phyloP scores from a whole-genome alignment of 2,113 vertebrate genomes.

The Apaloderma vittatum region DNA sequence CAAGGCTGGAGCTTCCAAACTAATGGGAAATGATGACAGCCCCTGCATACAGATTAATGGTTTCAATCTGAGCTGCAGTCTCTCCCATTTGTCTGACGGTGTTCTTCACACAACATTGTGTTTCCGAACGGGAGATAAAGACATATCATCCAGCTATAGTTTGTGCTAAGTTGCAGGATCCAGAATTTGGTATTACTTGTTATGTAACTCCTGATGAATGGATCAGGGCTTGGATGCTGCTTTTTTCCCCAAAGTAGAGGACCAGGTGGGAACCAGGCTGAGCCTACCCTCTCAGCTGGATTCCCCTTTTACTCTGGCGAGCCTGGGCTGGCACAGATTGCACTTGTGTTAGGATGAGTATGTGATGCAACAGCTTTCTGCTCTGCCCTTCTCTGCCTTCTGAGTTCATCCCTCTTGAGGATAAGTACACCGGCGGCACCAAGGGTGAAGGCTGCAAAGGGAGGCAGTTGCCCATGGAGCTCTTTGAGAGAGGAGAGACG shows the following conservation, averaged over 20 bases:
- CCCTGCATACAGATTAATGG: background rate
- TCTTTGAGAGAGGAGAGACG: background rate
- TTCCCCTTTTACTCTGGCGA: background rate
- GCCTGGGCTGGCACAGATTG: background rate
- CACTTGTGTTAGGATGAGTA: fast-evolving
- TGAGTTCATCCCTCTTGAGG: background rate
- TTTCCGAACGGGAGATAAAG: background rate
- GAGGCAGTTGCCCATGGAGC: background rate
- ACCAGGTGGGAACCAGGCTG: background rate
- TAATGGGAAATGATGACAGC: background rate
- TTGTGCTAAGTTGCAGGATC: background rate
- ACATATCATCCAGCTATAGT: background rate
- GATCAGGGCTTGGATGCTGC: background rate
- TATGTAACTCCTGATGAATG: background rate
- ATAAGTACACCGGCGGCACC: background rate
- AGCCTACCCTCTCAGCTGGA: fast-evolving
- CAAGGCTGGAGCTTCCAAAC: background rate
- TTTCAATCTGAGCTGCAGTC: background rate
- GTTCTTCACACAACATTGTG: background rate
- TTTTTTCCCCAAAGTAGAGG: background rate
- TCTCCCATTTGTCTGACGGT: background rate
- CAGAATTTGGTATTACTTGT: background rate
- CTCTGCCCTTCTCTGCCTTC: no score
- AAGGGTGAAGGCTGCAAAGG: background rate
- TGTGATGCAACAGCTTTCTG: background rate